Evolutionary conservation across 2,888 invertebrate species (phyloP), one percentile per base, ranked within the genome.

Genomic region (Pyrochroa serraticornis): DNA sequence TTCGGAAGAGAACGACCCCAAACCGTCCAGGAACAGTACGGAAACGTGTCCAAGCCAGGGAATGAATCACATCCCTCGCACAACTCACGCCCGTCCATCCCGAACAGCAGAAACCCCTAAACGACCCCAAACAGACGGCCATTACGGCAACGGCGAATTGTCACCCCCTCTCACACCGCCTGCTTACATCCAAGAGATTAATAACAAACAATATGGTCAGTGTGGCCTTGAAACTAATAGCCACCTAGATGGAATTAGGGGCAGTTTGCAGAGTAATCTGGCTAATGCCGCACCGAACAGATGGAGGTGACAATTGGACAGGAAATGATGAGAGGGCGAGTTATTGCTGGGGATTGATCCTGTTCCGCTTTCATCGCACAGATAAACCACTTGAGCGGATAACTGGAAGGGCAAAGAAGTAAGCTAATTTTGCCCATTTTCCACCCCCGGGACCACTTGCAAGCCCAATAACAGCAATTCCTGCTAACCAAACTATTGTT

Each of bases 181-280:
- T 60, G 62, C 66, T 62, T 65, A 64, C 62, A 62, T 63, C 63
- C 56, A 67, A 43, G 59, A 65, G 65, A 67, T 69, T 69, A 69
- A 66, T 65, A 63, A 62, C 64, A 61, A 64, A 63, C 67, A 69
- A 69, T 66, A 69, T 66, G 67, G 67, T 66, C 66, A 66, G 54
- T 56, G 62, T 60, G 70, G 62, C 65, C 66, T 59, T 62, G 58
- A 63, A 67, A 67, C 65, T 65, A 67, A 68, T 69, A 63, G 57
- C 31, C 45, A 70, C 70, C 69, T 68, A 67, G 64, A 69, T 70
- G 65, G 66, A 63, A 70, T 70, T 68, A 69, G 67, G 48, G 63
- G 56, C 62, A 61, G 60, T 64, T 62, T 60, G 59, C 62, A 57
- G 62, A 58, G 66, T 63, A 64, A 68, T 65, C 59, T 59, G 57